Base-by-base conservation (phyloP, 2,888 invertebrate species). In the Sipha maydis region DNA sequence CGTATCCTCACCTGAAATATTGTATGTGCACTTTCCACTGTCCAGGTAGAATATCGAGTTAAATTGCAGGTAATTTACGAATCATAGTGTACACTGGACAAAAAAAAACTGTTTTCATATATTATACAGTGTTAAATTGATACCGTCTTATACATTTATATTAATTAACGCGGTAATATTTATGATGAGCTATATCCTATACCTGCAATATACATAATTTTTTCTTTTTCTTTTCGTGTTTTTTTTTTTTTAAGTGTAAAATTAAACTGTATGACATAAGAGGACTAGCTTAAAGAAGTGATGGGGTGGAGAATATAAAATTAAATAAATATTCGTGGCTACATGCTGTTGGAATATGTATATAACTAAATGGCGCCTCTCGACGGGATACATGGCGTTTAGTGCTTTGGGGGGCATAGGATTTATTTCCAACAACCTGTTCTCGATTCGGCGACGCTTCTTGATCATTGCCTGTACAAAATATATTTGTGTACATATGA, bases 351-450 rank as follows among this genome's bases (percentile, higher is more conserved):
- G 71, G 73, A 61, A 61, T 61, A 21, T 38, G 28, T 69, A 28
- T 79, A 48, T 31, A 67, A 88, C 88, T 82, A 82, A 88, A 88
- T 88, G 88, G 88, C 88, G 88, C 88, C 88, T 82, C 88, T 80
- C 88, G 88, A 82, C 88, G 88, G 88, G 88, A 73, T 88, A 80
- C 88, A 19, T 82, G 88, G 79, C 88, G 80, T 88, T 88, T 88
- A 88, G 88, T 88, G 88, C 88, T 88, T 88, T 88, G 75, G 80
- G 86, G 73, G 79, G 56, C 25, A 41, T 75, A 75, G 80, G 82
- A 88, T 79, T 86, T 86, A 86, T 88, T 73, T 73, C 41, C 80
- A 86, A 86, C 80, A 82, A 88, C 88, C 88, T 82, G 88, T 88
- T 88, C 80, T 54, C 61, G 75, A 82, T 82, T 88, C 80, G 61